These are phyloP conservation scores for Torymus texanus DNA, from an alignment of 2,888 invertebrate genomes.

Conservation along the genomic window DNA sequence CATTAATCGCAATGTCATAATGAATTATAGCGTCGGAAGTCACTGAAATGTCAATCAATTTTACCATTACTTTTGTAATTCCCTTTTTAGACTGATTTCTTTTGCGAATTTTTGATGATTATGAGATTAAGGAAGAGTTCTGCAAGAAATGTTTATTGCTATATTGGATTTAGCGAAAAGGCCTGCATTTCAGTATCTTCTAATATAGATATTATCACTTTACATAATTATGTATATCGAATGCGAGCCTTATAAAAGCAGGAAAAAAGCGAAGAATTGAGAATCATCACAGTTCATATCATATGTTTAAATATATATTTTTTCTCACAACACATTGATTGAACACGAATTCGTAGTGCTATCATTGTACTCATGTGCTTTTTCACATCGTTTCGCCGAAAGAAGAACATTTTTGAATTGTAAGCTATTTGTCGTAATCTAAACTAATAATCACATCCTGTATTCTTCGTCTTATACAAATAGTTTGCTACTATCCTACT, in stretches of 20 bases:
- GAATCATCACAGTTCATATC: constrained; percentile 45
- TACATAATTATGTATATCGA: constrained; percentile 33
- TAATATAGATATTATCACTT: constrained; percentile 42
- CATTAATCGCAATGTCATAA: constrained; percentile 35
- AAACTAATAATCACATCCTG: constrained; percentile 50
- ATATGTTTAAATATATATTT: constrained; percentile 39
- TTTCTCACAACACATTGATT: constrained; percentile 32
- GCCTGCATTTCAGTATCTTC: constrained; percentile 47
- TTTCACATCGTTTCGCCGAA: constrained; percentile 46
- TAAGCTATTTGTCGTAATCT: constrained; percentile 53
- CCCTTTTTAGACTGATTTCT: constrained; percentile 25
- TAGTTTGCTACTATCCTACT: constrained; percentile 53
- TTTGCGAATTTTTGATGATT: constrained; percentile 31
- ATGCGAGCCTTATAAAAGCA: constrained; percentile 32
- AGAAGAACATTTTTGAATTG: constrained; percentile 44
- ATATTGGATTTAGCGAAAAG: constrained; percentile 29
- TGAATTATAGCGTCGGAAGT: constrained; percentile 27
- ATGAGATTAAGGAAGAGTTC: constrained; percentile 49
- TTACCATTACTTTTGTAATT: constrained; percentile 9
- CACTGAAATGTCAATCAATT: constrained; percentile 36
- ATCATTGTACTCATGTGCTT: constrained; percentile 51
- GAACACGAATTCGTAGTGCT: constrained; percentile 46
- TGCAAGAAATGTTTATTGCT: constrained; percentile 37
- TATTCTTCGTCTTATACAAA: constrained; percentile 48
- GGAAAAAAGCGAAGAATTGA: constrained; percentile 20